Conservation (phyloP, 2,113 vertebrate species). For the Haliaeetus leucogaster region DNA sequence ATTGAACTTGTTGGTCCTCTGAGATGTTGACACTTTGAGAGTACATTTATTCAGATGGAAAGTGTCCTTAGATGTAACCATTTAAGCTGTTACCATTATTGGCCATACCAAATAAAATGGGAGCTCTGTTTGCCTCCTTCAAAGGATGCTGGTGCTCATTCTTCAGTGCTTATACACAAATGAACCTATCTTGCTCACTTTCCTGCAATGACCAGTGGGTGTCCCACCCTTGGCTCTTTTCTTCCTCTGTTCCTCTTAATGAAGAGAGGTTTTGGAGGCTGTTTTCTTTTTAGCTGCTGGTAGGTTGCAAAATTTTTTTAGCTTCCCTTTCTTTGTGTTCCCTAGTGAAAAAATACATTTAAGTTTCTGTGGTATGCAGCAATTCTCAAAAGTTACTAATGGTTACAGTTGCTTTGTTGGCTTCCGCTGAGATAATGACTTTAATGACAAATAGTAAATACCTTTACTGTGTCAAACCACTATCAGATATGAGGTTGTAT, state of each 20-base stretch:
- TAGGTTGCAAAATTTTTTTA: not conserved
- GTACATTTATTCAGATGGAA: not conserved
- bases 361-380: not conserved
- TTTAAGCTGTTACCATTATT: not conserved
- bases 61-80: not conserved
- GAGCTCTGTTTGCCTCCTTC: not conserved
- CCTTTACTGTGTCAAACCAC: not conserved
- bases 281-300: not conserved
- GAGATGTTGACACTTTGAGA: not conserved
- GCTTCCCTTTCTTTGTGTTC: not conserved
- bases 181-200: not conserved
- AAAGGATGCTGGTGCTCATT: not conserved
- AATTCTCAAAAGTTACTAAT: not conserved
- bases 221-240: not conserved
- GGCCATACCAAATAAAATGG: not conserved
- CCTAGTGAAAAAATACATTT: not conserved
- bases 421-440: not conserved
- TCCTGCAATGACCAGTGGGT: not conserved
- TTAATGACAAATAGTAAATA: not conserved
- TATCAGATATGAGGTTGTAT: not conserved
- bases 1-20: not conserved
- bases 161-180: not conserved
- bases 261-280: not conserved
- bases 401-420: not conserved
- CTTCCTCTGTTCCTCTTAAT: too few relatives aligned